Evolutionary conservation across 1,140 invertebrate species (phyloP), one percentile per base, ranked within the genome.

Genomic region (Bombus turneri): DNA sequence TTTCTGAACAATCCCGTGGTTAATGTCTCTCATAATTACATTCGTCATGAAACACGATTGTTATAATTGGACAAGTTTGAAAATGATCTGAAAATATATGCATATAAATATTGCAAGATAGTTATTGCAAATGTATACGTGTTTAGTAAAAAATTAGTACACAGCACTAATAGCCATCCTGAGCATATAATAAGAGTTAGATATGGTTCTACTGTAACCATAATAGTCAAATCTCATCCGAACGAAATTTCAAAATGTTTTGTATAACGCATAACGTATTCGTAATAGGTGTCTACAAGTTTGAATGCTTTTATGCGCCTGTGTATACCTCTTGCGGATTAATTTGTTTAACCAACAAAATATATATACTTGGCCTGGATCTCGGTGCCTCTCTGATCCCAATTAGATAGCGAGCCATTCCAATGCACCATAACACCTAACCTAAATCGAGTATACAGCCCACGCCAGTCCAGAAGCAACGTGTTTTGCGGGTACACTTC

Each of bases 401-500:
- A 59, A 25, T 78, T 77, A 47, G 64, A 77, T 77, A 39, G 28
- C 34, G n/a, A 25, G 34, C 5, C 3, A 39, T 31, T 66, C 34
- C 28, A 62, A 68, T 57, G 43, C 34, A 79, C 22, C 53, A 25
- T 37, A 72, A 72, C 53, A 22, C 31, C 28, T 9, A 34, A 2
- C 13, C 37, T 15, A 22, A n/a, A 31, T 31, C 31, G 37, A 37
- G 37, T 37, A 39, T 8, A 37, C n/a, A 41, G 18, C 25, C 34
- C 18, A 22, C 12, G 31, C 39, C 64, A 62, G 69, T 64, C 41
- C 41, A 28, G 28, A 25, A 41, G 57, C 37, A 31, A 85, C 31
- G 75, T 53, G 76, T 76, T 87, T 80, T 31, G 43, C 37, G 59
- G 72, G 18, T 57, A 53, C 81, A 85, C 86, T 88, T 81, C 74